These are phyloP conservation scores for Nannoperca australis DNA, from an alignment of 2,797 vertebrate genomes.

Conservation along the genomic window DNA sequence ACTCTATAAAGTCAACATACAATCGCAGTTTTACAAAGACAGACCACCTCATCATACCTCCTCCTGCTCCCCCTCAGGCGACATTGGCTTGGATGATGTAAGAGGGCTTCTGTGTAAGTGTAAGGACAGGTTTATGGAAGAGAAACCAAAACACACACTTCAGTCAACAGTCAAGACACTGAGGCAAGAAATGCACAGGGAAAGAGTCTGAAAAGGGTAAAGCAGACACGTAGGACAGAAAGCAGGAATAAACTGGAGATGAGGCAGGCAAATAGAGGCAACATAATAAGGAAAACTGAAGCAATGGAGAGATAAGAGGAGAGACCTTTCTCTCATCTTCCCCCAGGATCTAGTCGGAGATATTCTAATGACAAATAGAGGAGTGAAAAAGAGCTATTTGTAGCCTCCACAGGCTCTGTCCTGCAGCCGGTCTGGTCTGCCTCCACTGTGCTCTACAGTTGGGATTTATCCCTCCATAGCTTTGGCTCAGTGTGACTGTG, in stretches of 20 bases:
- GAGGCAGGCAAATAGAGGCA: constrained; percentile 24
- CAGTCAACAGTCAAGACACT: neutral
- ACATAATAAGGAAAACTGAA: constrained; percentile 25
- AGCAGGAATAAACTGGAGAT: constrained; percentile 25
- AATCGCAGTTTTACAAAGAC: constrained; percentile 18
- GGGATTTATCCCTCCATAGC: constrained; percentile 67
- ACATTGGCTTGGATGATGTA: constrained; percentile 47
- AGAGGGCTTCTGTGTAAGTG: constrained; percentile 24
- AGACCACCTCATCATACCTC: neutral
- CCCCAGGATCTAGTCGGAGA: constrained; percentile 29
- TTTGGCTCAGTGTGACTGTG: constrained; percentile 66
- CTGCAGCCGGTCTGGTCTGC: constrained; percentile 41
- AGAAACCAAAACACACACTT: constrained; percentile 37
- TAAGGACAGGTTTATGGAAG: constrained; percentile 15
- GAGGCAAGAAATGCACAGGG: constrained; percentile 11
- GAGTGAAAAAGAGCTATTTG: constrained; percentile 32
- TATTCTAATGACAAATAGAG: constrained; percentile 57
- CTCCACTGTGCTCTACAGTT: constrained; percentile 38
- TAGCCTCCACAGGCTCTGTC: constrained; percentile 24
- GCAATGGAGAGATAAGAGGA: constrained; percentile 14
- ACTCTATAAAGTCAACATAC: constrained; percentile 25
- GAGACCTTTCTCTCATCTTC: constrained; percentile 38
- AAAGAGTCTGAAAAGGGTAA: constrained; percentile 16
- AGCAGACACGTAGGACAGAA: constrained; percentile 24
- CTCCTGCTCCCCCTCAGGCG: constrained; percentile 16